Evolutionary conservation across 2,888 invertebrate genomes (phyloP).

Genomic region (Allophyes oxyacanthae): DNA sequence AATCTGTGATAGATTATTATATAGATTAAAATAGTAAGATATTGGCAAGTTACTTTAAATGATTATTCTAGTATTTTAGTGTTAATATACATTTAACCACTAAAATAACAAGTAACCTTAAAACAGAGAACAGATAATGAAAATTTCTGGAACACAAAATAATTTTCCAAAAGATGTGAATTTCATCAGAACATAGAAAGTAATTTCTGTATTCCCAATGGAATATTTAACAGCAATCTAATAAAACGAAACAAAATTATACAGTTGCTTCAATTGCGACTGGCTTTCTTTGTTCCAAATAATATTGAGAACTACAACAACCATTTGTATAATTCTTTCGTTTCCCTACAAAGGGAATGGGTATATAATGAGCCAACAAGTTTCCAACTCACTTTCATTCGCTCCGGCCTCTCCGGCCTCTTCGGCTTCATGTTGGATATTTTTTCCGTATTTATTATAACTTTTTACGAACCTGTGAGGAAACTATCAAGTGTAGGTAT

Average conservation of each 20-base stretch:
- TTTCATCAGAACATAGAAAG: too few relatives aligned
- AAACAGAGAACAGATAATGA: neutral
- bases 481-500: slow-evolving; percentile 16
- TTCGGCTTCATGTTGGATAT: slow-evolving; percentile 17
- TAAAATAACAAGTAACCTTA: neutral
- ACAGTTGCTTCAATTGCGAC: neutral
- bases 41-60: too few relatives aligned
- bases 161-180: neutral
- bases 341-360: slow-evolving; percentile 36
- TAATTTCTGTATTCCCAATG: slow-evolving; percentile 7
- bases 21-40: too few relatives aligned
- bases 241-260: slow-evolving; percentile 12
- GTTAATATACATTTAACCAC: slow-evolving; percentile 12
- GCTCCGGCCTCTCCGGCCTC: slow-evolving; percentile 14
- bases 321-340: slow-evolving; percentile 48
- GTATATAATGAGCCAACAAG: slow-evolving; percentile 46
- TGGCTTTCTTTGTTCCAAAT: slow-evolving; percentile 31
- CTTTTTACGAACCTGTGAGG: slow-evolving; percentile 19
- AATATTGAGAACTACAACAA: slow-evolving; percentile 33
- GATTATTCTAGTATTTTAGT: too few relatives aligned
- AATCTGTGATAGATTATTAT: too few relatives aligned
- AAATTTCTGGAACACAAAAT: slow-evolving; percentile 3
- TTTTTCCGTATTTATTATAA: slow-evolving; percentile 45
- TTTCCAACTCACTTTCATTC: slow-evolving; percentile 37
- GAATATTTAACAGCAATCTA: slow-evolving; percentile 13